A percentile compares a stretch with the other conserved stretches of the same genome.
Conservation (phyloP, 2,888 invertebrate species). For the Lottia gigantea region DNA sequence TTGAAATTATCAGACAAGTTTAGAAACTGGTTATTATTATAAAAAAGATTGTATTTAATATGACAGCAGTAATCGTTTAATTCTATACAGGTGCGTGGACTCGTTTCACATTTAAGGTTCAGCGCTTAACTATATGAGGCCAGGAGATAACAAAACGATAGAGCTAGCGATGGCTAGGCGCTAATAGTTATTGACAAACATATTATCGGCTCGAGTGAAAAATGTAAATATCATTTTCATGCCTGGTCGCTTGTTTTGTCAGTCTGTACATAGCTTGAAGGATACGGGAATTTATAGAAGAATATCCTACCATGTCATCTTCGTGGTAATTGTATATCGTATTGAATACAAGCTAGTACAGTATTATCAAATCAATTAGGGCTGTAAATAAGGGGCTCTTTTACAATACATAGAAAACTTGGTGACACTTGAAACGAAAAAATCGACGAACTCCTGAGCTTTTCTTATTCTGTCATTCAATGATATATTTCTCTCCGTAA, state of each 20-base stretch:
- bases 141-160: not conserved
- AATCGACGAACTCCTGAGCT: too few species aligned
- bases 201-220: slow-evolving; percentile 11
- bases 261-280: not conserved
- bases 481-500: too few species aligned
- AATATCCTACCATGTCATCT: not conserved
- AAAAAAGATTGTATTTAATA: too few species aligned
- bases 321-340: not conserved
- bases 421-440: not conserved
- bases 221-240: slow-evolving; percentile 11
- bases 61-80: not conserved
- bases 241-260: slow-evolving; percentile 8
- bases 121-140: slow-evolving; percentile 5
- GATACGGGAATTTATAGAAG: slow-evolving; percentile 3
- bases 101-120: slow-evolving; percentile 10
- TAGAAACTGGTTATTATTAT: too few species aligned
- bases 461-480: too few species aligned
- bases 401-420: not conserved
- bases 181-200: slow-evolving; percentile 10
- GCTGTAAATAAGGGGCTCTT: slow-evolving; percentile 2
- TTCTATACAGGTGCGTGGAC: slow-evolving; percentile 7
- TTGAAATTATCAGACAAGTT: too few species aligned
- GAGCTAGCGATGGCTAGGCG: slow-evolving; percentile 4
- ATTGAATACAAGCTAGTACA: not conserved
- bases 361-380: slow-evolving; percentile 6